phyloP scores from a whole-genome alignment of 2,888 invertebrate genomes.

The Gymnocheta viridis region DNA sequence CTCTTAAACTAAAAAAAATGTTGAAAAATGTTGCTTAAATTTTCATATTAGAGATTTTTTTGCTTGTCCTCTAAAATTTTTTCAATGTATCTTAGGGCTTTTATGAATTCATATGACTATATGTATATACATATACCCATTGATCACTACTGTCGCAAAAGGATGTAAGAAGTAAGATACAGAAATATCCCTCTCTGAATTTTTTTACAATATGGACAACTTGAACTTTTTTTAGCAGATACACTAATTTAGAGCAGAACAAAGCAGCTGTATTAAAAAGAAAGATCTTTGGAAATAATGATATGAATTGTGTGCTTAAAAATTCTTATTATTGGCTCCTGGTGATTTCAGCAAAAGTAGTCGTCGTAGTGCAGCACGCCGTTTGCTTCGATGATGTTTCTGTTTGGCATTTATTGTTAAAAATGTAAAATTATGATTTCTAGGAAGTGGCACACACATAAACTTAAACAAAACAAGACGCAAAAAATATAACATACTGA shows the following conservation, averaged over 20 bases:
- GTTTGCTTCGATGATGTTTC: conserved; percentile 45
- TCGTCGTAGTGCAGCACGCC: neutral
- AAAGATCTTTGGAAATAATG: conserved; percentile 3
- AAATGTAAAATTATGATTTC: conserved; percentile 72
- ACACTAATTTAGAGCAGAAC: neutral
- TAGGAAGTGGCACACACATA: conserved; percentile 62
- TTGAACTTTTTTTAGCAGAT: neutral
- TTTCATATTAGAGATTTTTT: no score
- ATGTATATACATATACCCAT: neutral
- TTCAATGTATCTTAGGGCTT: no score
- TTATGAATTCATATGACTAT: neutral
- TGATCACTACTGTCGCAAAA: neutral
- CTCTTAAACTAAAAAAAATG: no score
- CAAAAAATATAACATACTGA: conserved; percentile 25
- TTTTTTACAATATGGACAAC: conserved; percentile 3
- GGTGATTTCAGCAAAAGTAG: conserved; percentile 28
- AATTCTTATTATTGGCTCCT: conserved; percentile 48
- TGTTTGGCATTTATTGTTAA: conserved; percentile 70
- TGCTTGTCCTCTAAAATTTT: no score
- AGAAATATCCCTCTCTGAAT: neutral
- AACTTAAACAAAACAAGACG: conserved; percentile 49
- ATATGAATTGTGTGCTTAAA: conserved; percentile 20
- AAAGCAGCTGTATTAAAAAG: neutral
- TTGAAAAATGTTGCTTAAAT: no score
- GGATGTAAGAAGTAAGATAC: neutral